phyloP scores from a whole-genome alignment of 2,113 vertebrate genomes.

The Coptodon bakossiorum region DNA sequence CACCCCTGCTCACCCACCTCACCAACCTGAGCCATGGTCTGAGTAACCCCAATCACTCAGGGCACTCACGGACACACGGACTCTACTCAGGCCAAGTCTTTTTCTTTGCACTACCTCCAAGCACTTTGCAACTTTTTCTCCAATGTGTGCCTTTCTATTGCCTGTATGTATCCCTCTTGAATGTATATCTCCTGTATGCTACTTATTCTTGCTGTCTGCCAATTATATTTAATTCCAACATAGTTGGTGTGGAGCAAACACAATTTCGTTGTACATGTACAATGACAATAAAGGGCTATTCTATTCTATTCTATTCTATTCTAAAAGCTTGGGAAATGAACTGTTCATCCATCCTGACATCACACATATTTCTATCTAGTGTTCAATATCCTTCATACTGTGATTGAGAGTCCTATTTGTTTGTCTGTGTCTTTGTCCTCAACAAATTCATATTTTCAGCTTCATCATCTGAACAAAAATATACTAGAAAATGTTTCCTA shows the following conservation, averaged over 20 bases:
- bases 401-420: background rate
- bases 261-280: background rate
- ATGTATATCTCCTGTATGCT: background rate
- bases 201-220: background rate
- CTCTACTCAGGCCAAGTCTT: background rate
- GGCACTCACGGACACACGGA: background rate
- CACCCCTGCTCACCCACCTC: background rate
- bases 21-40: background rate
- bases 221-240: background rate
- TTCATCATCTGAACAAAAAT: background rate
- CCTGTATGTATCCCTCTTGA: background rate
- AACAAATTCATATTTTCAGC: background rate
- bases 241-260: background rate
- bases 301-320: background rate
- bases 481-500: background rate
- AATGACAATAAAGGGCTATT: background rate
- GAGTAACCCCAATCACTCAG: background rate
- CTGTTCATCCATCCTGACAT: background rate
- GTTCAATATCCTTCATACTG: background rate
- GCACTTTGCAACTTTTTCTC: background rate
- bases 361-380: background rate
- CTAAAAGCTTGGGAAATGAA: background rate
- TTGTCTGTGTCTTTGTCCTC: background rate
- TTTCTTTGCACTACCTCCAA: background rate
- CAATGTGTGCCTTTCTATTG: background rate